Percentiles rank a stretch among this genome's conserved stretches.
phyloP scores from a whole-genome alignment of 1,140 invertebrate genomes.

The Magallana angulata region DNA sequence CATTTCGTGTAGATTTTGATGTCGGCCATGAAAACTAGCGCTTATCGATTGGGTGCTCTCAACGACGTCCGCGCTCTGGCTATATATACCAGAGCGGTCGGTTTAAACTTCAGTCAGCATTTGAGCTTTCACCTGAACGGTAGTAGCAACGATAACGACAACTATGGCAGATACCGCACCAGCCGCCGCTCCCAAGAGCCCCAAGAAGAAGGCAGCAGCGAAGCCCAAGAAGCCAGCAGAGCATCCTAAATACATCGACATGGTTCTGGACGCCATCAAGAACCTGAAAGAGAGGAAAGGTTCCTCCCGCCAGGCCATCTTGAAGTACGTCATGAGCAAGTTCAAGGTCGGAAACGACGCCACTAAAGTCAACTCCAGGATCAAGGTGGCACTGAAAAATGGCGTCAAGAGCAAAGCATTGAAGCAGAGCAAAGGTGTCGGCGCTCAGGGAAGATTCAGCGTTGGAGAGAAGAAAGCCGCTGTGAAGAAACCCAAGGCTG shows the following conservation, averaged over 20 bases:
- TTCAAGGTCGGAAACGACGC: conserved; percentile 69
- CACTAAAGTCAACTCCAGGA: conserved; percentile 67
- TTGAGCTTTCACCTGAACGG: not conserved
- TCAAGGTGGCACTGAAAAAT: conserved; percentile 68
- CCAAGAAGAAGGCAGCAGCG: conserved; percentile 53
- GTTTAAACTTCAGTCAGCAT: not conserved
- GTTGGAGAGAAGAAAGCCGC: conserved; percentile 63
- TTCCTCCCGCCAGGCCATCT: conserved; percentile 76
- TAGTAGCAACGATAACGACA: not conserved
- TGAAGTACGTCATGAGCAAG: conserved; percentile 76
- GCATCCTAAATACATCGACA: conserved; percentile 66
- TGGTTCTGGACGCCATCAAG: conserved; percentile 62
- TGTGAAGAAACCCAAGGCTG: conserved; percentile 38
- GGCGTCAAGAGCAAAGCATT: conserved; percentile 69
- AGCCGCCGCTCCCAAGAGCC: conserved; percentile 19
- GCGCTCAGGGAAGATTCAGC: conserved; percentile 76
- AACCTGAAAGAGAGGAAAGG: conserved; percentile 68
- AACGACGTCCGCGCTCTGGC: conserved; percentile 29
- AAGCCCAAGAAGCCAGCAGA: conserved; percentile 59
- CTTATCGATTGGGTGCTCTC: conserved; percentile 35
- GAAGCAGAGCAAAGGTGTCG: conserved; percentile 74
- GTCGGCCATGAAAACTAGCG: conserved; percentile 19
- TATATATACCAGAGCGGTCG: not conserved
- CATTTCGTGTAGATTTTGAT: not conserved
- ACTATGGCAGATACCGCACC: conserved; percentile 38